Conservation (phyloP, 2,888 invertebrate species). For the Machimus rusticus region DNA sequence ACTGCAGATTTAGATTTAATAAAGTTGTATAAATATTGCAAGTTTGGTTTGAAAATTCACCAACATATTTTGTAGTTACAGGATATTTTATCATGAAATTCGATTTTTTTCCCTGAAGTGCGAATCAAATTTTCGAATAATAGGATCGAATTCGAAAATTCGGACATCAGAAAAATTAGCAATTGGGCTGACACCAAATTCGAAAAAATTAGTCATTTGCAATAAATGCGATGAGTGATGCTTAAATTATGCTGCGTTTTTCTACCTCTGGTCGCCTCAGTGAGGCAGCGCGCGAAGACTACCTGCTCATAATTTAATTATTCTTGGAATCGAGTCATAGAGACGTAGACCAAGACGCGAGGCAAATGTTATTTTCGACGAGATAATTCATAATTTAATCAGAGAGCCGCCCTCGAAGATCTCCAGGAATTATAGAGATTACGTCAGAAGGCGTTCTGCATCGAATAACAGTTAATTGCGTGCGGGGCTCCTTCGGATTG, state of each 20-base stretch:
- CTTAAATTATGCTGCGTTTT: not conserved
- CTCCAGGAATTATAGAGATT: not conserved
- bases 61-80: too few relatives aligned
- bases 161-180: not conserved
- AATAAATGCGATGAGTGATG: not conserved
- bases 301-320: not conserved
- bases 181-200: not conserved
- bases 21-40: too few relatives aligned
- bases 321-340: not conserved
- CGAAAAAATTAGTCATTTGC: not conserved
- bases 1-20: too few relatives aligned
- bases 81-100: too few relatives aligned
- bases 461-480: conserved; percentile 30
- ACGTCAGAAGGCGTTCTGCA: conserved; percentile 11
- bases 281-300: not conserved
- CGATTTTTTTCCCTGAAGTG: too few relatives aligned
- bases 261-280: not conserved
- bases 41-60: too few relatives aligned
- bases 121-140: too few relatives aligned
- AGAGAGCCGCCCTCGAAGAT: not conserved
- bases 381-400: not conserved
- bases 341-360: not conserved
- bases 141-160: too few relatives aligned
- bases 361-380: not conserved
- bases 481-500: not conserved